Percentiles rank a stretch among this genome's conserved stretches.
Conservation (phyloP, 2,888 invertebrate genomes). For the Machimus atricapillus region DNA sequence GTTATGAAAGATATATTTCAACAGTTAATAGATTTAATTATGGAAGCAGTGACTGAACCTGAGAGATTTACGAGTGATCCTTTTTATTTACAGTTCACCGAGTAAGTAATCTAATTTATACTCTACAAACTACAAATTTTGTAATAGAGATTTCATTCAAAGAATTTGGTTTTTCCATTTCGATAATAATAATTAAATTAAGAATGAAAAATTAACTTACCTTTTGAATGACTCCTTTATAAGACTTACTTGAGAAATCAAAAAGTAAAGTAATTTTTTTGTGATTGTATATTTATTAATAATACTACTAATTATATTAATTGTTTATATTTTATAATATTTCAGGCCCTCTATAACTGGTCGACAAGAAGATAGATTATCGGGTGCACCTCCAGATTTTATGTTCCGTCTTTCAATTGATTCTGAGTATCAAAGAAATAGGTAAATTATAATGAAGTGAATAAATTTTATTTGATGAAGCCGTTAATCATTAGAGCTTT, state of each 20-base stretch:
- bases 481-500: slow-evolving; percentile 55
- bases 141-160: background rate
- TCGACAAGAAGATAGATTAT: slow-evolving; percentile 78
- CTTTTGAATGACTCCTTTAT: too few species aligned
- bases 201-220: too few species aligned
- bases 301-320: background rate
- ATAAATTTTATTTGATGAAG: background rate
- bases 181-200: too few species aligned
- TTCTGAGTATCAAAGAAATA: slow-evolving; percentile 53
- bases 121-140: background rate
- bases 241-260: background rate
- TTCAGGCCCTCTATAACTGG: slow-evolving; percentile 82
- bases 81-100: slow-evolving; percentile 75
- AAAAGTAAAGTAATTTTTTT: background rate
- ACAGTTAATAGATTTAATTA: slow-evolving; percentile 71
- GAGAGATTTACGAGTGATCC: slow-evolving; percentile 76
- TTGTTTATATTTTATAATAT: slow-evolving; percentile 32
- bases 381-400: slow-evolving; percentile 76
- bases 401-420: slow-evolving; percentile 75
- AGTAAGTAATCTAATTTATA: slow-evolving; percentile 57
- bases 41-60: slow-evolving; percentile 72
- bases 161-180: too few species aligned
- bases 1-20: slow-evolving; percentile 68
- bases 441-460: slow-evolving; percentile 49
- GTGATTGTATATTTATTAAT: background rate